Evolutionary conservation across 2,797 vertebrate genomes (phyloP).

Genomic region (Hydrophis major): DNA sequence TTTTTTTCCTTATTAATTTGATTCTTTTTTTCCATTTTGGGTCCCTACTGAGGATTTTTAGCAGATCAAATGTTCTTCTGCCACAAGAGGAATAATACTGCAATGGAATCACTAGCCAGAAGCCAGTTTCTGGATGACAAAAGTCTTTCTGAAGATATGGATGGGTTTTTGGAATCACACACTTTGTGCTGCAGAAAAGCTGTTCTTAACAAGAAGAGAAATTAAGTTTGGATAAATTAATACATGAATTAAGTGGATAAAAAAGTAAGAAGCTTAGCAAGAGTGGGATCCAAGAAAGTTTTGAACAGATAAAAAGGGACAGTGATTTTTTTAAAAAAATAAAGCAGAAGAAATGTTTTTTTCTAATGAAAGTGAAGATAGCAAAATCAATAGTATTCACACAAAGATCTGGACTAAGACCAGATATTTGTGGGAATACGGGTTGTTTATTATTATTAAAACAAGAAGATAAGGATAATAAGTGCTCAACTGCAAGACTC

Average conservation of each 20-base stretch:
- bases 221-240: background rate
- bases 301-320: background rate
- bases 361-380: too few species aligned
- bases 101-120: background rate
- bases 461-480: too few species aligned
- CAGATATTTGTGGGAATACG: too few species aligned
- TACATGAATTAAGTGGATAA: background rate
- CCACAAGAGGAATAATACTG: background rate
- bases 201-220: background rate
- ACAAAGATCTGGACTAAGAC: too few species aligned
- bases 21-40: slow-evolving; percentile 17
- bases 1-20: slow-evolving; percentile 39
- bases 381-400: too few species aligned
- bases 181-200: background rate
- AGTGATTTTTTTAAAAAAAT: background rate
- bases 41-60: background rate
- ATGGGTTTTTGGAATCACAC: background rate
- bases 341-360: too few species aligned
- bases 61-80: background rate
- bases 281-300: background rate
- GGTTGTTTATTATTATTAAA: too few species aligned
- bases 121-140: background rate
- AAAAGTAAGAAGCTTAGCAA: background rate
- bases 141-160: background rate
- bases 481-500: too few species aligned